Evolutionary conservation across 2,113 vertebrate species (phyloP).

Genomic region (Paraplagusia blochii): DNA sequence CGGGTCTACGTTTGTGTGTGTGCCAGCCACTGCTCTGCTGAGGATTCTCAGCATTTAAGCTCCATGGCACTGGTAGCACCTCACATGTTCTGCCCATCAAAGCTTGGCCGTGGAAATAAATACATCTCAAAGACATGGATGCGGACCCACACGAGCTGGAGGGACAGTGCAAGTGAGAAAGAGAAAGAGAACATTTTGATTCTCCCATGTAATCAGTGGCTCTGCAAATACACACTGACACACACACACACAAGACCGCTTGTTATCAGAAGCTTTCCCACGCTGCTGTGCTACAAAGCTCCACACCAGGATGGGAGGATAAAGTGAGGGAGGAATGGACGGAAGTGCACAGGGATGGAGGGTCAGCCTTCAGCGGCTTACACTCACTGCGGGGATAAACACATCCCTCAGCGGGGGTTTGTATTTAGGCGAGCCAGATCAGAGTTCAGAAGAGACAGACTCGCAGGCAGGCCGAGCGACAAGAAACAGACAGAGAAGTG

Average conservation of each 20-base stretch:
- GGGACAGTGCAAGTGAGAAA: constrained; percentile 42
- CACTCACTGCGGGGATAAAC: constrained; percentile 69
- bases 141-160: constrained; percentile 23
- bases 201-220: constrained; percentile 64
- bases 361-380: constrained; percentile 67
- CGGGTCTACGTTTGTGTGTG: constrained; percentile 17
- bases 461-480: constrained; percentile 43
- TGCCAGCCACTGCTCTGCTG: constrained; percentile 38
- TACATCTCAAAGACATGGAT: constrained; percentile 5
- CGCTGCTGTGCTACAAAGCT: constrained; percentile 68
- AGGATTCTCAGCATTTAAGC: constrained; percentile 40
- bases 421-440: constrained; percentile 59
- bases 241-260: constrained; percentile 62
- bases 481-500: constrained; percentile 44
- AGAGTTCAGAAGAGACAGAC: constrained; percentile 59
- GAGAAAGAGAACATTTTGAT: constrained; percentile 65
- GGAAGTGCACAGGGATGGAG: constrained; percentile 62
- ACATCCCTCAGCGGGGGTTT: constrained; percentile 58
- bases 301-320: constrained; percentile 65
- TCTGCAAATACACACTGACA: constrained; percentile 58
- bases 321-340: constrained; percentile 60
- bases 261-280: constrained; percentile 75
- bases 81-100: constrained; percentile 36
- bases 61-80: constrained; percentile 24
- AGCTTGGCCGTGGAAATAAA: constrained; percentile 39